Evolutionary conservation across 2,888 invertebrate species (phyloP).

Genomic region (Acleris laterana): DNA sequence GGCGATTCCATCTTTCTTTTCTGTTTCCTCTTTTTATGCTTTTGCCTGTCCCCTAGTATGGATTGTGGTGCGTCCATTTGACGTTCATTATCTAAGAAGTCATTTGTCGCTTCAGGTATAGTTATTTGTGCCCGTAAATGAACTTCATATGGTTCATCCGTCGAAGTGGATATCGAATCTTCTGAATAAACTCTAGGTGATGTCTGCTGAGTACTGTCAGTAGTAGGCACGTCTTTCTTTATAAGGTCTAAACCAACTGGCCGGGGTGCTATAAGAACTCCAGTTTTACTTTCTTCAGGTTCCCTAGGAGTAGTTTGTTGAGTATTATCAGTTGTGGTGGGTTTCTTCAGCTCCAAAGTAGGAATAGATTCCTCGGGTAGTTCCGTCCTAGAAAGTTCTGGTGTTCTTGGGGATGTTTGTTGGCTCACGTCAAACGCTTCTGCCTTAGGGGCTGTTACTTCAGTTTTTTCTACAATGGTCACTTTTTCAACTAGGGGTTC

Average conservation of each 20-base stretch:
- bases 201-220: constrained; percentile 74
- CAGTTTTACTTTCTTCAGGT: constrained; percentile 37
- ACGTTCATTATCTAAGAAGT: constrained; percentile 73
- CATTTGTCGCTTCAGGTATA: constrained; percentile 74
- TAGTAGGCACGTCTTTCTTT: constrained; percentile 41
- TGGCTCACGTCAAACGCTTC: constrained; percentile 43
- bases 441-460: constrained; percentile 38
- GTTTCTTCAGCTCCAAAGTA: constrained; percentile 17
- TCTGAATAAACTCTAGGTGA: constrained; percentile 84
- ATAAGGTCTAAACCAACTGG: constrained; percentile 48
- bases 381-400: constrained; percentile 31
- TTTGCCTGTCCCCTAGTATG: constrained; percentile 65
- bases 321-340: constrained; percentile 53
- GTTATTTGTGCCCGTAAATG: constrained; percentile 84
- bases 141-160: constrained; percentile 85
- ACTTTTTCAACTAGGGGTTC: constrained; percentile 51
- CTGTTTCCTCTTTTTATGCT: constrained; percentile 68
- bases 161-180: constrained; percentile 77
- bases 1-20: constrained; percentile 73
- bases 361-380: constrained; percentile 39
- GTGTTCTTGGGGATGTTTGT: constrained; percentile 53
- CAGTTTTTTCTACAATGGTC: constrained; percentile 28
- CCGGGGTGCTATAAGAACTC: constrained; percentile 9
- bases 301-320: constrained; percentile 85
- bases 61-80: constrained; percentile 60